Percentiles rank a stretch among this genome's conserved stretches.
Conservation (phyloP, 2,113 vertebrate genomes). For the Clarias macrocephalus region DNA sequence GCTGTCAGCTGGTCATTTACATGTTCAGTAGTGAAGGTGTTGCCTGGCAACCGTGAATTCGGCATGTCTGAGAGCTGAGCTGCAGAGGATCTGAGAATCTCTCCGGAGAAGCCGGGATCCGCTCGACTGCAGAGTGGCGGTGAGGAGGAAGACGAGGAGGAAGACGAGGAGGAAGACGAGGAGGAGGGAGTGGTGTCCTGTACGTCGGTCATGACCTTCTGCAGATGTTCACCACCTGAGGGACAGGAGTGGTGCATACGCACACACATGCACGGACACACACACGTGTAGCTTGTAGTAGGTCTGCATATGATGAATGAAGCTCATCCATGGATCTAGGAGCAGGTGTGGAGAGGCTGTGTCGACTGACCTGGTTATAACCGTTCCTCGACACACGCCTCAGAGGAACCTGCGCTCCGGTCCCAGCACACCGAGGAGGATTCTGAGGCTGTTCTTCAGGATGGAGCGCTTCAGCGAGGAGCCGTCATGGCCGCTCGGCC, state of each 20-base stretch:
- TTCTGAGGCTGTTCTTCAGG: neutral
- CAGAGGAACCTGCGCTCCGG: neutral
- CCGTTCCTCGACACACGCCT: neutral
- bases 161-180: neutral
- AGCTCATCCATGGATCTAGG: neutral
- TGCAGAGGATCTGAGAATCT: conserved; percentile 53
- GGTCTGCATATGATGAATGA: neutral
- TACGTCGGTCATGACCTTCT: conserved; percentile 1
- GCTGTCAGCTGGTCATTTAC: conserved; percentile 62
- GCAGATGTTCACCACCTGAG: conserved; percentile 11
- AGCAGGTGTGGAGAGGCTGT: neutral
- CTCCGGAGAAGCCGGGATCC: conserved; percentile 12
- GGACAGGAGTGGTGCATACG: neutral
- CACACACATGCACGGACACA: neutral
- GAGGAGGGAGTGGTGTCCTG: neutral
- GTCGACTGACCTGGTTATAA: neutral
- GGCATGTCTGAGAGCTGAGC: conserved; percentile 63
- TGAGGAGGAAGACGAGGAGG: neutral
- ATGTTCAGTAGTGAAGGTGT: conserved; percentile 73
- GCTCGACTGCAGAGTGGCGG: conserved; percentile 3
- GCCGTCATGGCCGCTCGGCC: neutral
- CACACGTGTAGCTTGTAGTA: neutral
- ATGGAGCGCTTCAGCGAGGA: neutral
- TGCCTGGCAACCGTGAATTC: conserved; percentile 71
- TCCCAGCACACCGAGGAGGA: neutral